These are phyloP conservation scores for Blastomussa wellsi DNA, from an alignment of 92 coral and sea anemone genomes.

Conservation along the genomic window DNA sequence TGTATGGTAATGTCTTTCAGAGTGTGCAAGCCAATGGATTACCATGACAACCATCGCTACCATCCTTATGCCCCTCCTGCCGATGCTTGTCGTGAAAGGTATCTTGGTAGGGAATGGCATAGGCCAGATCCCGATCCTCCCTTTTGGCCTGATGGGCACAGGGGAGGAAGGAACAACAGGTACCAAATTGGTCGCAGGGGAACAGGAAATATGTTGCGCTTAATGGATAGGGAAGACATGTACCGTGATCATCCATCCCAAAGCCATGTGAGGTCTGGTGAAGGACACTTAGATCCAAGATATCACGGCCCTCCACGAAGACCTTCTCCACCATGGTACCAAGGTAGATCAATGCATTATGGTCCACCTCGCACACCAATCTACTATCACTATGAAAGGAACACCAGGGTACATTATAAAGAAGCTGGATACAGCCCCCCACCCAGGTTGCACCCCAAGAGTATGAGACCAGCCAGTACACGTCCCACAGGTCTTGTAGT, in stretches of 20 bases:
- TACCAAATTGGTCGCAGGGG: constrained; percentile 11
- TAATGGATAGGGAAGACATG: neutral
- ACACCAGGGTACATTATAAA: constrained; percentile 31
- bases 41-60: constrained; percentile 24
- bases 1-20: neutral
- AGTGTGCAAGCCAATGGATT: constrained; percentile 22
- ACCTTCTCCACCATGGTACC: constrained; percentile 21
- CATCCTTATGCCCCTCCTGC: constrained; percentile 18
- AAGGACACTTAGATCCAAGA: constrained; percentile 1
- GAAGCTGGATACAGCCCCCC: constrained; percentile 24
- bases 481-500: constrained; percentile 23
- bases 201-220: neutral
- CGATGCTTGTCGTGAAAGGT: neutral
- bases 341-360: constrained; percentile 38
- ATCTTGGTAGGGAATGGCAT: constrained; percentile 10
- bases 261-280: neutral
- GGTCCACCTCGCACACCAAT: constrained; percentile 32
- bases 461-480: constrained; percentile 24
- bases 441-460: constrained; percentile 29
- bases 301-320: constrained; percentile 7
- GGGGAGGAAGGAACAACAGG: constrained; percentile 5
- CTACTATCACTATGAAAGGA: constrained; percentile 28
- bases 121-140: neutral
- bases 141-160: neutral
- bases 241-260: neutral